Evolutionary conservation across 1,140 invertebrate genomes (phyloP).

Genomic region (Reticulitermes speratus): DNA sequence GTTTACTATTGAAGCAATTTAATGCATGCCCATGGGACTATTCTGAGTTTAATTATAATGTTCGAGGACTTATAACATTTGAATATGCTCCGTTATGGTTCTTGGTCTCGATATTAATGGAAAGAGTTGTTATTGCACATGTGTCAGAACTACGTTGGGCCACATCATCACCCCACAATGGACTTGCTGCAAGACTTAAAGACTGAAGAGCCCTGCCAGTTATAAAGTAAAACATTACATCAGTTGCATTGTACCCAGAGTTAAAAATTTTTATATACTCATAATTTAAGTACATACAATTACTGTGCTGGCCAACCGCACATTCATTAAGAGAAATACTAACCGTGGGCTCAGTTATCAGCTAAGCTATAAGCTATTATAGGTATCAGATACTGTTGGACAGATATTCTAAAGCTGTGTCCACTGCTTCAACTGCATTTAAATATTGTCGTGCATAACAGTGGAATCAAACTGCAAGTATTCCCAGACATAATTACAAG

Average conservation of each 20-base stretch:
- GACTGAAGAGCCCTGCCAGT: not conserved
- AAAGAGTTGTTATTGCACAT: conserved; percentile 47
- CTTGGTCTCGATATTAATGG: conserved; percentile 45
- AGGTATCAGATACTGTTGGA: not conserved
- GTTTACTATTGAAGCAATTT: conserved; percentile 50
- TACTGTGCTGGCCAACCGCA: not conserved
- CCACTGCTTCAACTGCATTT: not conserved
- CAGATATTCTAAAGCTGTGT: not conserved
- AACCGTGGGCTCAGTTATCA: not conserved
- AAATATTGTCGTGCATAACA: no score
- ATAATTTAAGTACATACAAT: not conserved
- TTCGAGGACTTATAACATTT: conserved; percentile 54
- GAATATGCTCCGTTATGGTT: conserved; percentile 58
- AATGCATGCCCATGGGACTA: conserved; percentile 59
- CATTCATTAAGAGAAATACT: no score
- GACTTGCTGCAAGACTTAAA: not conserved
- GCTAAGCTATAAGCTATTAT: not conserved
- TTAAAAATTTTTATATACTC: not conserved
- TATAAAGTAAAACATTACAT: not conserved
- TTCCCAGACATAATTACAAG: no score
- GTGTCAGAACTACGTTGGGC: conserved; percentile 45
- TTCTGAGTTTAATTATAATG: conserved; percentile 50
- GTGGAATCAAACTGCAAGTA: no score
- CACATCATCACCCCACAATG: not conserved
- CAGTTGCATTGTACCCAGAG: not conserved